These are phyloP conservation scores for Frankliniella intonsa DNA, from an alignment of 2,888 invertebrate genomes.

Conservation along the genomic window DNA sequence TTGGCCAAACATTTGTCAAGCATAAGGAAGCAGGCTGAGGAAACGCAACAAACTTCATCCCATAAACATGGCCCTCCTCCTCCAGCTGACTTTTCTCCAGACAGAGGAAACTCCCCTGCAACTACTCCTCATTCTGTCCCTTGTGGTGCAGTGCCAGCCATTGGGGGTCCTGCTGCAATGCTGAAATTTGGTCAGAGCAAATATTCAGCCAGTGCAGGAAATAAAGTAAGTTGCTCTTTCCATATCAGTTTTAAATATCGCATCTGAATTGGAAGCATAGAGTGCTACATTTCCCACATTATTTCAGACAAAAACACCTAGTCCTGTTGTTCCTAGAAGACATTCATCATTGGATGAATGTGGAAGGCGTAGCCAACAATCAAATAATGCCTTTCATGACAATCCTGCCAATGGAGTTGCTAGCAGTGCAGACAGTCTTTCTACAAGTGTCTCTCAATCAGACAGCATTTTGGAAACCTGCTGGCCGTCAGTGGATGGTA, in stretches of 20 bases:
- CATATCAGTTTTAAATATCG: too few relatives aligned
- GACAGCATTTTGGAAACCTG: constrained; percentile 11
- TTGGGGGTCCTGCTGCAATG: not conserved
- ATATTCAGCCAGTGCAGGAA: not conserved
- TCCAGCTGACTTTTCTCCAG: constrained; percentile 45
- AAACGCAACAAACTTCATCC: not conserved
- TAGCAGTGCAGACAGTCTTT: constrained; percentile 7
- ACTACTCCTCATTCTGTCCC: constrained; percentile 10
- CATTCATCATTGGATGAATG: constrained; percentile 5
- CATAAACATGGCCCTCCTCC: constrained; percentile 45
- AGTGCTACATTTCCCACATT: not conserved
- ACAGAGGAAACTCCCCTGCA: constrained; percentile 32
- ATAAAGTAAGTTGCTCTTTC: not conserved
- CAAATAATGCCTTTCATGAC: constrained; percentile 13
- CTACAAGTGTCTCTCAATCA: constrained; percentile 11
- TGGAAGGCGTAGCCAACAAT: not conserved
- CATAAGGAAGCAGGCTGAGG: constrained; percentile 48
- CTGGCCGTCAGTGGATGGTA: not conserved
- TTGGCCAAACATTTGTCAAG: not conserved
- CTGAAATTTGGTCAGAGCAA: constrained; percentile 6
- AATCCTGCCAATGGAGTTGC: not conserved
- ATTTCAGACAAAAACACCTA: not conserved
- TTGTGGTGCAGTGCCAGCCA: not conserved
- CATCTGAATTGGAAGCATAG: too few relatives aligned
- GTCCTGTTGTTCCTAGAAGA: constrained; percentile 13